These are phyloP conservation scores for Oncorhynchus masou DNA, from an alignment of 2,113 vertebrate genomes.

Conservation along the genomic window DNA sequence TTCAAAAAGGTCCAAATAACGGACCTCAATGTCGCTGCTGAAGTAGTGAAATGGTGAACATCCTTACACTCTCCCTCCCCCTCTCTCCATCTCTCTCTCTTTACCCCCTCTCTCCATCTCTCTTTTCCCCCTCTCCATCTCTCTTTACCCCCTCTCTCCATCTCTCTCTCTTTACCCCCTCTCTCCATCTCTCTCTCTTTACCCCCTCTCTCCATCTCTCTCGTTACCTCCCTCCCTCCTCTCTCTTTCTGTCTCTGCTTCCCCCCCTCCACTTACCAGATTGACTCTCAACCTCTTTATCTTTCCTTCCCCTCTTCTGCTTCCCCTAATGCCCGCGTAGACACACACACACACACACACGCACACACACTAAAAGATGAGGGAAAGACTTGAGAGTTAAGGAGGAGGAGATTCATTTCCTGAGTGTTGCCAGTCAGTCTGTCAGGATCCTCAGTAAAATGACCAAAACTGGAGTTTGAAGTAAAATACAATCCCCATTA, in stretches of 20 bases:
- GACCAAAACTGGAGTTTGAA: no score
- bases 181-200: neutral
- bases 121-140: no score
- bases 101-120: neutral
- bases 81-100: neutral
- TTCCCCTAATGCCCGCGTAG: neutral
- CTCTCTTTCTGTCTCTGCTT: neutral
- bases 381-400: neutral
- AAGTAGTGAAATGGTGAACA: no score
- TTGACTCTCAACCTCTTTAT: slow-evolving; percentile 14
- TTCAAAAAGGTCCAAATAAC: no score
- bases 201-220: neutral
- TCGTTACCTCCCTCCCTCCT: neutral
- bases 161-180: neutral
- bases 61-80: no score
- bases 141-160: no score
- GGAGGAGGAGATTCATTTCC: slow-evolving; percentile 1
- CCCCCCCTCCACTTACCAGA: neutral
- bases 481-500: no score
- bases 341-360: neutral
- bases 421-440: neutral
- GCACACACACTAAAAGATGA: neutral
- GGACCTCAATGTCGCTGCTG: no score
- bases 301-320: slow-evolving; percentile 7
- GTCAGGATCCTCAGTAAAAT: neutral